Percentiles rank a stretch among this genome's conserved stretches.
phyloP scores from a whole-genome alignment of 2,797 vertebrate species.

The Esox lucius region DNA sequence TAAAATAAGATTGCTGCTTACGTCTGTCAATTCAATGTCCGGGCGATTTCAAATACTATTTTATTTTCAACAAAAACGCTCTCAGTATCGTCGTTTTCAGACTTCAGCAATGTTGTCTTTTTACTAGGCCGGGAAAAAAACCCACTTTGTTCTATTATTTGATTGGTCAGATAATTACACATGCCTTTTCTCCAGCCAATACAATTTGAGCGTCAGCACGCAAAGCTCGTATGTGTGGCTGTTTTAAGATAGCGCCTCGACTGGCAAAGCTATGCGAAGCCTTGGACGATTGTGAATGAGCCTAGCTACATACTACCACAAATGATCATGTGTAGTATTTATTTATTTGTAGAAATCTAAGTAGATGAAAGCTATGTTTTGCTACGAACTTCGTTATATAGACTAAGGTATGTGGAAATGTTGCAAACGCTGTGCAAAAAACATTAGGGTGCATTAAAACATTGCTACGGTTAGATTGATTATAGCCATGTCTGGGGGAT shows the following conservation, averaged over 20 bases:
- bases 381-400: too few relatives aligned
- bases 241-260: neutral
- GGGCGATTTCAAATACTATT: neutral
- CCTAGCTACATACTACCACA: too few relatives aligned
- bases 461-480: too few relatives aligned
- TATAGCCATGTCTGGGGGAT: too few relatives aligned
- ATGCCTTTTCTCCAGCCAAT: slow-evolving; percentile 6
- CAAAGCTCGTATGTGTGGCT: too few relatives aligned
- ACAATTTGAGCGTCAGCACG: neutral
- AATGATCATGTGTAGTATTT: too few relatives aligned
- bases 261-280: neutral
- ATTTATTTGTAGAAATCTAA: too few relatives aligned
- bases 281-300: too few relatives aligned
- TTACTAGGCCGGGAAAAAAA: slow-evolving; percentile 52
- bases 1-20: slow-evolving; percentile 34
- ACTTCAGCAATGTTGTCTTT: slow-evolving; percentile 46
- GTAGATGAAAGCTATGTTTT: too few relatives aligned
- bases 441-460: too few relatives aligned
- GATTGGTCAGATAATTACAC: neutral
- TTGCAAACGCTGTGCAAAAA: too few relatives aligned
- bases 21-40: neutral
- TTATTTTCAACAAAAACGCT: neutral
- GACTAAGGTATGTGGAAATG: too few relatives aligned
- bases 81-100: slow-evolving; percentile 63
- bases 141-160: slow-evolving; percentile 12